Conservation (phyloP, 2,113 vertebrate species). For the Salvator merianae region DNA sequence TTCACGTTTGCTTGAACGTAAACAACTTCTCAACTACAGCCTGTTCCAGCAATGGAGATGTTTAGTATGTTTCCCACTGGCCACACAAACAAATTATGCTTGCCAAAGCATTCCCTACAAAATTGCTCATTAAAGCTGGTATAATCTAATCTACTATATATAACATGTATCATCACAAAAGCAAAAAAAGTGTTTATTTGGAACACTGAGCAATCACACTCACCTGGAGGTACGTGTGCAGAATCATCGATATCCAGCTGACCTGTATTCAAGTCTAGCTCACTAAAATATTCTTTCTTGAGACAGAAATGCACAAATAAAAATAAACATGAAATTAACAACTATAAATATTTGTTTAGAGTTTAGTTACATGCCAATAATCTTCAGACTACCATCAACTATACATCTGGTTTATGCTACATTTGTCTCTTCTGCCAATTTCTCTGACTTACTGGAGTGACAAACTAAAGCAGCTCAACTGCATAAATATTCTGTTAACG, state of each 20-base stretch:
- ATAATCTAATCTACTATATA: background rate
- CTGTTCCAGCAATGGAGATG: background rate
- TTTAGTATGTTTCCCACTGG: background rate
- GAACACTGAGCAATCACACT: slow-evolving; percentile 12
- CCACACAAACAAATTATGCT: background rate
- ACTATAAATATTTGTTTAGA: slow-evolving; percentile 14
- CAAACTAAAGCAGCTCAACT: background rate
- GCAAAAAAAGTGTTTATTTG: background rate
- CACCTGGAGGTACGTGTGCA: slow-evolving; percentile 89
- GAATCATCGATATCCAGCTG: slow-evolving; percentile 95
- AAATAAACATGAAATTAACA: slow-evolving; percentile 22
- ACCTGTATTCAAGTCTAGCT: slow-evolving; percentile 85
- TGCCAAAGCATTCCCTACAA: background rate
- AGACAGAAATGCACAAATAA: slow-evolving; percentile 50
- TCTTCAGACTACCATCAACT: background rate
- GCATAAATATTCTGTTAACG: background rate
- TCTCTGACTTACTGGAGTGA: background rate
- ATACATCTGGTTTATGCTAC: background rate
- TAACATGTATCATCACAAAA: background rate
- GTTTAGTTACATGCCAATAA: background rate
- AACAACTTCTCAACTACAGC: background rate
- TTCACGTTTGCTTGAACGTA: background rate
- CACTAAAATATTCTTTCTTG: slow-evolving; percentile 87
- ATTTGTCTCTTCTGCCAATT: background rate
- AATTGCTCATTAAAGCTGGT: background rate